These are phyloP conservation scores for Danio kyathit DNA, from an alignment of 2,797 vertebrate species.

Conservation along the genomic window DNA sequence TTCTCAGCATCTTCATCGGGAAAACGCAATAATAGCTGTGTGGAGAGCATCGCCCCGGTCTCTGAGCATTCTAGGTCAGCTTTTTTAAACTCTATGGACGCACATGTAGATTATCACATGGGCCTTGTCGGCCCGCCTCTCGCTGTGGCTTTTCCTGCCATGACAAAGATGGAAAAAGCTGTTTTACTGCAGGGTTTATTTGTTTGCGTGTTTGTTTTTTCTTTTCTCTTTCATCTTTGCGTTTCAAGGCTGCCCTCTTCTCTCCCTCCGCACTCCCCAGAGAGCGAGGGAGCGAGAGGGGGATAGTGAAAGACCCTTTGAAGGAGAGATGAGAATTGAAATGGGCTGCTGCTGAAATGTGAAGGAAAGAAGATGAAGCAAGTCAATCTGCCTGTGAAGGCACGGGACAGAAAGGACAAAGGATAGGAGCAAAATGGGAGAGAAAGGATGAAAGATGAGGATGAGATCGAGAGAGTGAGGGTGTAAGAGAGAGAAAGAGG, in stretches of 20 bases:
- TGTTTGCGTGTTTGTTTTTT: slow-evolving; percentile 83
- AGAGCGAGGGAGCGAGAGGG: slow-evolving; percentile 59
- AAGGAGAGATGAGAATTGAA: slow-evolving; percentile 80
- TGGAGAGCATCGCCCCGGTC: slow-evolving; percentile 9
- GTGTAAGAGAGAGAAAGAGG: background rate
- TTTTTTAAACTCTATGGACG: slow-evolving; percentile 22
- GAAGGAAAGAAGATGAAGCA: slow-evolving; percentile 77
- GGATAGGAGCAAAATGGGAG: slow-evolving; percentile 43
- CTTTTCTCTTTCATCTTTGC: slow-evolving; percentile 82
- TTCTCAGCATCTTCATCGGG: slow-evolving; percentile 34
- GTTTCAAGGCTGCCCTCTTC: slow-evolving; percentile 79
- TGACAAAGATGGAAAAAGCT: slow-evolving; percentile 75
- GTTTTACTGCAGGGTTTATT: slow-evolving; percentile 75
- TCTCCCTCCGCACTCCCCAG: slow-evolving; percentile 69
- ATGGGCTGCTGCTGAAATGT: slow-evolving; percentile 75
- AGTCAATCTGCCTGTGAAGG: slow-evolving; percentile 77
- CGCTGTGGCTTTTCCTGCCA: slow-evolving; percentile 54
- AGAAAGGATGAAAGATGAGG: slow-evolving; percentile 41
- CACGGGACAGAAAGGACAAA: slow-evolving; percentile 52
- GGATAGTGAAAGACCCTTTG: slow-evolving; percentile 73
- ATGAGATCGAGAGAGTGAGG: slow-evolving; percentile 41
- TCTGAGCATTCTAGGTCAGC: slow-evolving; percentile 29
- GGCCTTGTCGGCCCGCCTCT: slow-evolving; percentile 39
- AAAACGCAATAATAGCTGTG: background rate
- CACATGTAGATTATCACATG: slow-evolving; percentile 29